These are phyloP conservation scores for Nycticorax nycticorax DNA, from an alignment of 2,113 vertebrate genomes.

Conservation along the genomic window DNA sequence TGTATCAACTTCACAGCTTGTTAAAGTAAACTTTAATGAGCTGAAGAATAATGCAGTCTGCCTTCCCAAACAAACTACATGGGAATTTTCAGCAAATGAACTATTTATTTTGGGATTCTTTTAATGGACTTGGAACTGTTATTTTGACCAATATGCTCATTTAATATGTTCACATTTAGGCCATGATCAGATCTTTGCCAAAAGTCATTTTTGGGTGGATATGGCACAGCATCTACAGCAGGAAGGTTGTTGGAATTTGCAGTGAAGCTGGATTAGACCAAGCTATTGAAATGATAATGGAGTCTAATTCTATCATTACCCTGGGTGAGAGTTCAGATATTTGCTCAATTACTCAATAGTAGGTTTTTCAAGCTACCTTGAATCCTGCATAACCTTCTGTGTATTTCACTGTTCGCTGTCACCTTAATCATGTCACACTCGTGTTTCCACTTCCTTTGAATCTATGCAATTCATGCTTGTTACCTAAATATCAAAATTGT, in stretches of 20 bases:
- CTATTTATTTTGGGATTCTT: conserved; percentile 38
- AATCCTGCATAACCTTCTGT: not conserved
- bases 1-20: conserved; percentile 48
- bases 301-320: not conserved
- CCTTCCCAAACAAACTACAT: conserved; percentile 39
- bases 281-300: not conserved
- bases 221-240: not conserved
- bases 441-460: not conserved
- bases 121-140: not conserved
- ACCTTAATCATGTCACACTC: not conserved
- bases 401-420: not conserved
- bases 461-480: not conserved
- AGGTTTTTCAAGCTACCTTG: not conserved
- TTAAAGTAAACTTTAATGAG: conserved; percentile 54
- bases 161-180: not conserved
- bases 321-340: not conserved
- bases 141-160: not conserved
- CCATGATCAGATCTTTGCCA: not conserved
- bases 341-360: not conserved
- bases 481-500: not conserved
- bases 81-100: conserved; percentile 13
- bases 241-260: not conserved
- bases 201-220: not conserved
- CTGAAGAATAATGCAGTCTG: conserved; percentile 37
- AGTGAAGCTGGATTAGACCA: not conserved